Evolutionary conservation across 2,113 vertebrate genomes (phyloP).

Genomic region (Natator depressus): DNA sequence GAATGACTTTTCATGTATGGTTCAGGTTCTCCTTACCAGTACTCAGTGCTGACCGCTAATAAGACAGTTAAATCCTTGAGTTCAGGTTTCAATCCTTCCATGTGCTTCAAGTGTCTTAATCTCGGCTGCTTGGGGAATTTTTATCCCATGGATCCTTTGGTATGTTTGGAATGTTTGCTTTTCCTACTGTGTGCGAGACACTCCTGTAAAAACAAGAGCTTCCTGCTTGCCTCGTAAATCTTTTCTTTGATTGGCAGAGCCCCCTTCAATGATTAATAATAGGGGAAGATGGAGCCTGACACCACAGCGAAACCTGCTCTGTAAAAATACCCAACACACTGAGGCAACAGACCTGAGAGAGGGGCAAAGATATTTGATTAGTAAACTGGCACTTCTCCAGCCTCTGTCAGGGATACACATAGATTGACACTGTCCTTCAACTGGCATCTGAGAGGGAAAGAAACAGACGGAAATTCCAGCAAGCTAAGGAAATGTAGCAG

Average conservation of each 20-base stretch:
- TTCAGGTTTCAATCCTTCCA: slow-evolving; percentile 59
- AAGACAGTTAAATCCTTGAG: slow-evolving; percentile 45
- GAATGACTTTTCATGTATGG: not conserved
- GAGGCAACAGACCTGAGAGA: not conserved
- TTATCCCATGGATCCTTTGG: slow-evolving; percentile 61
- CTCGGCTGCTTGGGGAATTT: slow-evolving; percentile 63
- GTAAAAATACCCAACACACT: not conserved
- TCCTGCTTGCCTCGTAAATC: slow-evolving; percentile 61
- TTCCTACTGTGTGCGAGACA: slow-evolving; percentile 67
- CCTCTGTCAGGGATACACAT: not conserved
- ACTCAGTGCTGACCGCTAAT: not conserved
- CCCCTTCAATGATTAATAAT: slow-evolving; percentile 47
- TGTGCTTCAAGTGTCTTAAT: slow-evolving; percentile 68
- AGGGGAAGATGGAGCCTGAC: not conserved
- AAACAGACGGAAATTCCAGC: slow-evolving; percentile 63
- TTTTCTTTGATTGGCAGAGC: slow-evolving; percentile 56
- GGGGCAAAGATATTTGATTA: not conserved
- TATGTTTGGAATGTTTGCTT: slow-evolving; percentile 76
- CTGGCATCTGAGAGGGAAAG: slow-evolving; percentile 68
- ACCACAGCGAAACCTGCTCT: not conserved
- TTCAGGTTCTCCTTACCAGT: not conserved
- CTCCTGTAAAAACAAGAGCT: slow-evolving; percentile 70
- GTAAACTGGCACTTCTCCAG: not conserved
- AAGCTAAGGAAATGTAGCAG: slow-evolving; percentile 56
- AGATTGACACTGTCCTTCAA: slow-evolving; percentile 1